phyloP scores from a whole-genome alignment of 2,888 invertebrate species.

The Polyommatus icarus region DNA sequence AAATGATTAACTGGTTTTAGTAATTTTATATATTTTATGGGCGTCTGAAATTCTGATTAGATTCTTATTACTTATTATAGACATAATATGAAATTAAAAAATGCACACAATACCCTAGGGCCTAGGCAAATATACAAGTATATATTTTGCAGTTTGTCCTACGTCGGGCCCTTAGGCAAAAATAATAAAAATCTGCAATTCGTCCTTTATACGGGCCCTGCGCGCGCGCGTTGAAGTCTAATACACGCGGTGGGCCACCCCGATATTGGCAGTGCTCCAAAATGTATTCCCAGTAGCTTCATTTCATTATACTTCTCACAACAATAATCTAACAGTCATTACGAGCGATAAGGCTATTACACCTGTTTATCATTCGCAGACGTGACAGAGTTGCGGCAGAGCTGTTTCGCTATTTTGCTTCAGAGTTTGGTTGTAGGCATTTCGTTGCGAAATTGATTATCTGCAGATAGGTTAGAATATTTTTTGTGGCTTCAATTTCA shows the following conservation, averaged over 20 bases:
- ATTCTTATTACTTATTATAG: background rate
- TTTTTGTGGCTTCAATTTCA: background rate
- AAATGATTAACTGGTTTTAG: too few relatives aligned
- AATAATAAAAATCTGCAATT: too few relatives aligned
- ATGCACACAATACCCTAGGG: background rate
- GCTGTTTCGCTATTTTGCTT: background rate
- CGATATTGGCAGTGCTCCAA: background rate
- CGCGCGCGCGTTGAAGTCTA: background rate
- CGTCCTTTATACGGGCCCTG: background rate
- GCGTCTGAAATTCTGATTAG: background rate
- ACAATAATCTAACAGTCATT: background rate
- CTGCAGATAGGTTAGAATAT: background rate
- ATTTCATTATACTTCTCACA: background rate
- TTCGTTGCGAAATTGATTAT: background rate
- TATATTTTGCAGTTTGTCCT: too few relatives aligned
- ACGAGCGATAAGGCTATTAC: constrained; percentile 5
- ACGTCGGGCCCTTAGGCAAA: background rate
- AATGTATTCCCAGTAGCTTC: background rate
- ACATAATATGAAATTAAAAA: background rate
- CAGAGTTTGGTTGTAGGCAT: background rate
- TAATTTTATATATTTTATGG: too few relatives aligned
- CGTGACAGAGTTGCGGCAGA: constrained; percentile 11
- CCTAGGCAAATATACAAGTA: too few relatives aligned
- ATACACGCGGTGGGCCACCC: background rate
- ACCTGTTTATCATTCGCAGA: constrained; percentile 23